Percentiles rank a stretch among this genome's conserved stretches.
phyloP scores from a whole-genome alignment of 2,797 vertebrate species.

The Sebastes taczanowskii region DNA sequence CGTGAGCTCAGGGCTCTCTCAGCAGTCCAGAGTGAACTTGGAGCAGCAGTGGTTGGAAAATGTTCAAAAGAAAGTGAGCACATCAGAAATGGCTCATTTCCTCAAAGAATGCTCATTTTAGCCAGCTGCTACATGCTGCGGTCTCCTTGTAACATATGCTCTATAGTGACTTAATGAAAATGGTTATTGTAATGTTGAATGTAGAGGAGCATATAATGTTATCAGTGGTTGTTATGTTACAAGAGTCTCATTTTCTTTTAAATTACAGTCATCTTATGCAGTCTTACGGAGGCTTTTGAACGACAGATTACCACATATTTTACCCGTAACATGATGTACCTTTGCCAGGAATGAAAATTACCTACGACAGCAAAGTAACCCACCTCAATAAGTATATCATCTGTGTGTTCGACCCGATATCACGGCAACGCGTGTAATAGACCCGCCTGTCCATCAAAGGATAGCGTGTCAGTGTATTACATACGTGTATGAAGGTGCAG shows the following conservation, averaged over 20 bases:
- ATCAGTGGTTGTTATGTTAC: not conserved
- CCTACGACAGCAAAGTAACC: not conserved
- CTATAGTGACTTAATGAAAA: not conserved
- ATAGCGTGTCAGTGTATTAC: no score
- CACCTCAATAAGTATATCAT: not conserved
- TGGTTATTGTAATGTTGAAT: not conserved
- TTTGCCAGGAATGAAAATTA: not conserved
- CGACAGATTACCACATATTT: not conserved
- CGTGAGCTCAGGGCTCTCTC: not conserved
- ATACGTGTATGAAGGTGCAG: no score
- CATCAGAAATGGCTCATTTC: slow-evolving; percentile 29
- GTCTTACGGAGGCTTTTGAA: not conserved
- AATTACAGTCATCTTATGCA: not conserved
- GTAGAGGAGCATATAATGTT: not conserved
- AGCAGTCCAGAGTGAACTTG: slow-evolving; percentile 10
- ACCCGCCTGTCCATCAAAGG: no score
- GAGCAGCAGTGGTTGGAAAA: slow-evolving; percentile 4
- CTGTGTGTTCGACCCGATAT: not conserved
- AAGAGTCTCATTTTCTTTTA: not conserved
- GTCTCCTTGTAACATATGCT: not conserved
- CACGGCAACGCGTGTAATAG: no score
- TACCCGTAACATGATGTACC: not conserved
- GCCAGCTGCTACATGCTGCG: slow-evolving; percentile 9
- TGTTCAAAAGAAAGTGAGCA: slow-evolving; percentile 23
- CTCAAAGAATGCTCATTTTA: slow-evolving; percentile 10